Conservation (phyloP, 2,888 invertebrate species). For the Meloe dianella region DNA sequence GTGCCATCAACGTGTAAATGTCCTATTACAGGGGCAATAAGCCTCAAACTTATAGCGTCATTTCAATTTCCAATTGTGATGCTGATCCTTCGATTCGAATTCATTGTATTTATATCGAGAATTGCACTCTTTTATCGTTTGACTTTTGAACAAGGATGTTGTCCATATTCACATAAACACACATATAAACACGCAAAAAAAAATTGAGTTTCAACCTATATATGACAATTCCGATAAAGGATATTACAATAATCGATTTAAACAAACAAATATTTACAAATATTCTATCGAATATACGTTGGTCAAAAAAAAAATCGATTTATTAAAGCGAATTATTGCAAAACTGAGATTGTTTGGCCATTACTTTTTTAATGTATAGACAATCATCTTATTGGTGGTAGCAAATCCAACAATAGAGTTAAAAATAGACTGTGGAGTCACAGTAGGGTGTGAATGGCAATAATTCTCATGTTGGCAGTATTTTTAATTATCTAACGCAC, state of each 20-base stretch:
- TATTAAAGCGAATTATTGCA: not conserved
- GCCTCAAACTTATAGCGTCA: conserved; percentile 56
- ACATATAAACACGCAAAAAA: not conserved
- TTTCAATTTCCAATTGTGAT: conserved; percentile 60
- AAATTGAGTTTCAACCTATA: not conserved
- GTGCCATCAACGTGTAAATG: conserved; percentile 58
- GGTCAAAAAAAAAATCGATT: not conserved
- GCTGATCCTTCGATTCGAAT: conserved; percentile 45
- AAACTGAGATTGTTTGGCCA: not conserved
- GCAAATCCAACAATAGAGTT: conserved; percentile 11
- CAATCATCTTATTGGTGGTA: too few species aligned
- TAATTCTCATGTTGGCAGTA: conserved; percentile 50
- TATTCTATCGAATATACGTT: not conserved
- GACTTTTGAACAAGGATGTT: conserved; percentile 44
- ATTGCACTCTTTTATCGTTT: conserved; percentile 44
- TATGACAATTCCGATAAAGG: not conserved
- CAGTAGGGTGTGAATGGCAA: conserved; percentile 44
- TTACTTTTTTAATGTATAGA: conserved; percentile 8
- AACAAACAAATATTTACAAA: not conserved
- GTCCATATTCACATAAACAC: conserved; percentile 24
- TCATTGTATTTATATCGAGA: conserved; percentile 39
- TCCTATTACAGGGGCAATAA: conserved; percentile 56
- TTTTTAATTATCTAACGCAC: conserved; percentile 55
- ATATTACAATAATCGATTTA: not conserved
- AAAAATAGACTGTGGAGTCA: conserved; percentile 31